These are phyloP conservation scores for Balaenoptera acutorostrata DNA, from an alignment of 2,113 vertebrate genomes.

Conservation along the genomic window DNA sequence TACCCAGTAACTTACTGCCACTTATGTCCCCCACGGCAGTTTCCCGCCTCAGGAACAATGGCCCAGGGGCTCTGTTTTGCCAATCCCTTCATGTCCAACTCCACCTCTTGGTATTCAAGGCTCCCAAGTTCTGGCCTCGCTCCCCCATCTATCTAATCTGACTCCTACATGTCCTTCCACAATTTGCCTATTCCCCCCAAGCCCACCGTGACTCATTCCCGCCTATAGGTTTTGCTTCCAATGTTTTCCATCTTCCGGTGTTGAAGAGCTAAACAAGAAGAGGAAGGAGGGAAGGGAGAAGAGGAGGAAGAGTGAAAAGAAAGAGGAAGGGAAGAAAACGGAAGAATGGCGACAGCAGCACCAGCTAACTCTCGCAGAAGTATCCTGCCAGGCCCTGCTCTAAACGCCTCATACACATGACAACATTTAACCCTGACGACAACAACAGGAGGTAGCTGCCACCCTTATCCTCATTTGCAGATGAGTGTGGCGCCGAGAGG, in stretches of 20 bases:
- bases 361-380: not conserved
- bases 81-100: not conserved
- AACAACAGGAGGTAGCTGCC: not conserved
- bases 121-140: not conserved
- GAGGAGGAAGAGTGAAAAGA: not conserved
- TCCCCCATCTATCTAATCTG: not conserved
- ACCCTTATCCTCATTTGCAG: not conserved
- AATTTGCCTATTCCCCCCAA: not conserved
- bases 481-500: not conserved
- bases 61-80: not conserved
- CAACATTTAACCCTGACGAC: not conserved
- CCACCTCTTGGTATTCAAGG: not conserved
- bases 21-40: fast-evolving
- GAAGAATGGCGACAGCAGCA: fast-evolving
- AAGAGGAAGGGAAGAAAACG: too few relatives aligned
- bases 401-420: fast-evolving
- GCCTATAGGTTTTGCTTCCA: not conserved
- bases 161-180: not conserved
- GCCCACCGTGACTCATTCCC: not conserved
- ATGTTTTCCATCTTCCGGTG: not conserved
- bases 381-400: not conserved
- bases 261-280: not conserved
- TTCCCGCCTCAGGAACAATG: not conserved
- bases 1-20: not conserved
- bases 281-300: not conserved